phyloP scores from a whole-genome alignment of 2,888 invertebrate species.

The Colostygia pectinataria region DNA sequence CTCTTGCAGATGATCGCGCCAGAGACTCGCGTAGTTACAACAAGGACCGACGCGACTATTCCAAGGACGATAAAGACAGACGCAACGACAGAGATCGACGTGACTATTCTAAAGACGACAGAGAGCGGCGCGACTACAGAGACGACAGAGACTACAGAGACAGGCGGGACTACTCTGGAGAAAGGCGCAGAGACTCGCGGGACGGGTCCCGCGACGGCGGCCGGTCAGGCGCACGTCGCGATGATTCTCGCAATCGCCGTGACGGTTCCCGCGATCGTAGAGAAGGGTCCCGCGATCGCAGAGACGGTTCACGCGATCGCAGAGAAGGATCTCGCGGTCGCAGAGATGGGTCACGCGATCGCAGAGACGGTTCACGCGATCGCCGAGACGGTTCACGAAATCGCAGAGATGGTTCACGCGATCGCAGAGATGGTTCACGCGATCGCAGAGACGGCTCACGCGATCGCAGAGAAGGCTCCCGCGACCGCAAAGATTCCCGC shows the following conservation, averaged over 20 bases:
- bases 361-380: conserved; percentile 33
- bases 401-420: conserved; percentile 39
- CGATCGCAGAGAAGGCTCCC: conserved; percentile 42
- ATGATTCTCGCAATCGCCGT: conserved; percentile 30
- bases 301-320: conserved; percentile 37
- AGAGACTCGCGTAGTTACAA: conserved; percentile 71
- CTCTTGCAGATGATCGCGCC: conserved; percentile 58
- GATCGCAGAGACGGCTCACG: conserved; percentile 36
- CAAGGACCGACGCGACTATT: conserved; percentile 65
- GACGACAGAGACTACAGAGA: conserved; percentile 41
- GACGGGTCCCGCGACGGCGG: conserved; percentile 36
- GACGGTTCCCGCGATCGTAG: conserved; percentile 28
- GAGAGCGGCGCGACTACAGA: conserved; percentile 39
- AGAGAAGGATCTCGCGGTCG: conserved; percentile 38
- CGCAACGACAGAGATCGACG: conserved; percentile 48
- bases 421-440: conserved; percentile 32
- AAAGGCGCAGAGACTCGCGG: conserved; percentile 66
- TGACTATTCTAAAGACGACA: conserved; percentile 44
- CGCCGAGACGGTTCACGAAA: conserved; percentile 38
- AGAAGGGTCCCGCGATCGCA: conserved; percentile 30
- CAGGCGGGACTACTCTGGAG: conserved; percentile 40
- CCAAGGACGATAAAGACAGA: conserved; percentile 56
- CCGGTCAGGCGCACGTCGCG: conserved; percentile 41
- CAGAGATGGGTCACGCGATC: conserved; percentile 38
- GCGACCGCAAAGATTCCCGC: conserved; percentile 33